Base-by-base conservation (phyloP, 1,140 invertebrate genomes). In the Platorchestia sp. region DNA sequence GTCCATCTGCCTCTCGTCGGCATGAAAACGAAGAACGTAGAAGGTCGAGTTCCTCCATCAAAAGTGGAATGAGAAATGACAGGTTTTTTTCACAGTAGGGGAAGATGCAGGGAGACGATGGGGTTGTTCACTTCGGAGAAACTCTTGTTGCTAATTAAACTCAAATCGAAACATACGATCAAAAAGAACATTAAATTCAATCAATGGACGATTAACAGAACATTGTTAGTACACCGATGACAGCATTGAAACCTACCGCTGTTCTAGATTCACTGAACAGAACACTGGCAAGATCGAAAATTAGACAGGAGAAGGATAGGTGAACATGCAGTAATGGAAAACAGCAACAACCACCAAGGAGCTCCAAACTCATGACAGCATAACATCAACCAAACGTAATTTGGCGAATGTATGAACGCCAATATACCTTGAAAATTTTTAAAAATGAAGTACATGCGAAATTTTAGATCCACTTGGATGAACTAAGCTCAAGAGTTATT, bases 401-500 rank as follows among this genome's bases (percentile, higher is more conserved):
- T 44, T 89, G 87, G 87, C 87, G 87, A 44, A 44, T 42, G 22
- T 42, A 89, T 43, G n/a, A 89, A 42, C 43, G 87, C 87, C 87
- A 89, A 42, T 89, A 14, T 42, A 89, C n/a, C 43, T 89, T 89
- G n/a, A 89, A 44, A 89, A 89, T 7, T 89, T 89, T 89, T 10
- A 43, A 27, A 89, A 42, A 44, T 14, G 5, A 89, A 89, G 43
- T 89, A 22, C 87, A 89, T 89, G 87, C 87, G 87, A 44, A 89
- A 89, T 44, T 89, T 89, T 89, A 89, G 43, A 44, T 42, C 87
- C 87, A 89, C 59, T 22, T 75, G 59, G 59, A 75, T 89, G n/a
- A 89, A 89, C 87, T 89, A 44, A 44, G 87, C 87, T 89, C 87
- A 89, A 89, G 27, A 75, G 59, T 75, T 89, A 89, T 5, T 86